These are phyloP conservation scores for Amphiprion percula DNA, from an alignment of 2,113 vertebrate species.

Conservation along the genomic window DNA sequence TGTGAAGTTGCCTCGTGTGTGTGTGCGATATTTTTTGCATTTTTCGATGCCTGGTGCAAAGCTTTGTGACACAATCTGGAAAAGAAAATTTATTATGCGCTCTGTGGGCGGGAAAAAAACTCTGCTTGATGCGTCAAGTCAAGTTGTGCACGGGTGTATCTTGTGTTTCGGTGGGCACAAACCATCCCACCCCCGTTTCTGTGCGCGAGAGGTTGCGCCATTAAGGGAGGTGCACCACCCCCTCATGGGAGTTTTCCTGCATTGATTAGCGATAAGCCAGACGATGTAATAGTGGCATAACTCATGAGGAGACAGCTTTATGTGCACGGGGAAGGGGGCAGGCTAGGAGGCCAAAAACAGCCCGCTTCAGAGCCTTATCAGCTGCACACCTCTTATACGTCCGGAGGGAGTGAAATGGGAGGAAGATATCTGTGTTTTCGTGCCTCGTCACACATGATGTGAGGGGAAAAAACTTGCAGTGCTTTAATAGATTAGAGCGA, in stretches of 20 bases:
- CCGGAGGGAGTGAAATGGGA: conserved; percentile 32
- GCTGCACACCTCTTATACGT: conserved; percentile 42
- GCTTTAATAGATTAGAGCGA: conserved; percentile 56
- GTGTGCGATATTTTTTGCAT: conserved; percentile 42
- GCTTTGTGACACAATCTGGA: conserved; percentile 44
- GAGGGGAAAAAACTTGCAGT: neutral
- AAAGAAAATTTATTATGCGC: conserved; percentile 7
- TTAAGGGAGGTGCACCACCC: conserved; percentile 31
- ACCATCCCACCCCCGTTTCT: conserved; percentile 12
- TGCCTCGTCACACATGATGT: conserved; percentile 21
- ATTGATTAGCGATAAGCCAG: conserved; percentile 82
- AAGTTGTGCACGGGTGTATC: conserved; percentile 43
- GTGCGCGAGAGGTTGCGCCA: conserved; percentile 28
- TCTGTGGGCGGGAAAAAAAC: conserved; percentile 26
- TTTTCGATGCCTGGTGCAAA: conserved; percentile 39
- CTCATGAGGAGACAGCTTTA: conserved; percentile 76
- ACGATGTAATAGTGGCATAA: conserved; percentile 78
- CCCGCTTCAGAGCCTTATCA: conserved; percentile 42
- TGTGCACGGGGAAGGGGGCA: conserved; percentile 52
- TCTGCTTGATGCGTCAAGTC: conserved; percentile 27
- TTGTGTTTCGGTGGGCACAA: conserved; percentile 39
- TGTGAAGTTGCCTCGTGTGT: conserved; percentile 56
- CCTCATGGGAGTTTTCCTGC: conserved; percentile 67
- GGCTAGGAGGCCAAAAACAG: conserved; percentile 57
- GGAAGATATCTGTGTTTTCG: conserved; percentile 43